Evolutionary conservation across 2,888 invertebrate species (phyloP).

Genomic region (Halictus quadricinctus): DNA sequence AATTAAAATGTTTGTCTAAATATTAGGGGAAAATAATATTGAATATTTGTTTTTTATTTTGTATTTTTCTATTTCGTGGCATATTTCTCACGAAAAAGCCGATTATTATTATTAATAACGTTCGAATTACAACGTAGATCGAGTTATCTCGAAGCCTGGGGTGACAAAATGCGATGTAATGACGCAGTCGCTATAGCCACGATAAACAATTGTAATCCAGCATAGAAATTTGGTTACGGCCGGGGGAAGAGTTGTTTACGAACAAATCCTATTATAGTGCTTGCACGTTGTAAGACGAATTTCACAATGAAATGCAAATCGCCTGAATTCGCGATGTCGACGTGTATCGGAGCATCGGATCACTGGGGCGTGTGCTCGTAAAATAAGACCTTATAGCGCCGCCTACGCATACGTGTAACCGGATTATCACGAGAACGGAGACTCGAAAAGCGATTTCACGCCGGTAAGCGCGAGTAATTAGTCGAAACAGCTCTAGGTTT

Average conservation of each 20-base stretch:
- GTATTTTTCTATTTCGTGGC: too few species aligned
- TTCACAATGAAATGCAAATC: slow-evolving; percentile 38
- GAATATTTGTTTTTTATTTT: too few species aligned
- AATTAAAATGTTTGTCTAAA: too few species aligned
- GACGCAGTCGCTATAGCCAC: neutral
- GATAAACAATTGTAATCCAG: slow-evolving; percentile 32
- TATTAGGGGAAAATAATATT: too few species aligned
- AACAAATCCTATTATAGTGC: slow-evolving; percentile 39
- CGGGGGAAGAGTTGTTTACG: slow-evolving; percentile 17
- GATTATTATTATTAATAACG: neutral
- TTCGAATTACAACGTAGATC: neutral
- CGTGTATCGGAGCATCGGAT: slow-evolving; percentile 32
- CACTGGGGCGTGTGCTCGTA: slow-evolving; percentile 32
- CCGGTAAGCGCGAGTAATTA: slow-evolving; percentile 49
- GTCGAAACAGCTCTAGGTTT: slow-evolving; percentile 43
- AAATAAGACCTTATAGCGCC: slow-evolving; percentile 54
- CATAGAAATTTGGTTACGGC: slow-evolving; percentile 11
- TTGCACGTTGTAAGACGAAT: slow-evolving; percentile 28
- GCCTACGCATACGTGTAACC: slow-evolving; percentile 45
- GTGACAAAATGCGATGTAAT: neutral
- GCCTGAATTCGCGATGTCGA: slow-evolving; percentile 19
- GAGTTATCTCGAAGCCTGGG: neutral
- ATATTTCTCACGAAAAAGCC: too few species aligned
- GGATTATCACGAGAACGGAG: slow-evolving; percentile 44
- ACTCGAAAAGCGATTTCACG: slow-evolving; percentile 46